These are phyloP conservation scores for Siniperca undulata DNA, from an alignment of 2,797 vertebrate genomes.

Conservation along the genomic window DNA sequence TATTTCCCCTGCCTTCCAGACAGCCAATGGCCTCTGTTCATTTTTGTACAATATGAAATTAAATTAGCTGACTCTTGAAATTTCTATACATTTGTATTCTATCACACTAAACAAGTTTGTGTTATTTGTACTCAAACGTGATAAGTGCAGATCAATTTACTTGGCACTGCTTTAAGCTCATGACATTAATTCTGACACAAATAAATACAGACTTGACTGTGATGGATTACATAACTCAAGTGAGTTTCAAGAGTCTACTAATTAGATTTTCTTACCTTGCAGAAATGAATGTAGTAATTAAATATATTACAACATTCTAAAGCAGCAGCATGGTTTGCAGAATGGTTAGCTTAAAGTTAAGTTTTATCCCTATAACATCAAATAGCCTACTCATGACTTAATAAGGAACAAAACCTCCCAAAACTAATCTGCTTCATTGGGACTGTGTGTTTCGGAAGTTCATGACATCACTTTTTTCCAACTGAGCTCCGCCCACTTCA, in stretches of 20 bases:
- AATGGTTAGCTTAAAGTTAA: neutral
- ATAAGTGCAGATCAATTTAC: neutral
- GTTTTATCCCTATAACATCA: neutral
- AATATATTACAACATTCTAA: neutral
- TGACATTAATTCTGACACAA: neutral
- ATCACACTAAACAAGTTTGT: neutral
- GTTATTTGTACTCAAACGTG: neutral
- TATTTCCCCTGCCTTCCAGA: neutral
- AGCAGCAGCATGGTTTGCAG: neutral
- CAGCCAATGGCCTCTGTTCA: neutral
- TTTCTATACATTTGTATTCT: neutral
- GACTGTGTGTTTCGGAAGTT: neutral
- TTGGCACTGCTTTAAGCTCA: constrained; percentile 4
- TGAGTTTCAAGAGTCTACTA: constrained; percentile 6
- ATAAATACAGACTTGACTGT: constrained; percentile 10
- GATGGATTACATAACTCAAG: constrained; percentile 3
- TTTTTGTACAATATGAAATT: neutral
- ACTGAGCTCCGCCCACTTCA: neutral
- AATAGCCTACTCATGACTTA: neutral
- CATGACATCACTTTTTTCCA: constrained; percentile 3
- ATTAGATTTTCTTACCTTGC: neutral
- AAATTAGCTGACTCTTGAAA: neutral
- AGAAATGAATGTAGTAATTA: neutral
- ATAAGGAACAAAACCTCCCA: neutral
- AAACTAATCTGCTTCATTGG: neutral